Evolutionary conservation across 2,888 invertebrate genomes (phyloP).

Genomic region (Caenorhabditis macrosperma): DNA sequence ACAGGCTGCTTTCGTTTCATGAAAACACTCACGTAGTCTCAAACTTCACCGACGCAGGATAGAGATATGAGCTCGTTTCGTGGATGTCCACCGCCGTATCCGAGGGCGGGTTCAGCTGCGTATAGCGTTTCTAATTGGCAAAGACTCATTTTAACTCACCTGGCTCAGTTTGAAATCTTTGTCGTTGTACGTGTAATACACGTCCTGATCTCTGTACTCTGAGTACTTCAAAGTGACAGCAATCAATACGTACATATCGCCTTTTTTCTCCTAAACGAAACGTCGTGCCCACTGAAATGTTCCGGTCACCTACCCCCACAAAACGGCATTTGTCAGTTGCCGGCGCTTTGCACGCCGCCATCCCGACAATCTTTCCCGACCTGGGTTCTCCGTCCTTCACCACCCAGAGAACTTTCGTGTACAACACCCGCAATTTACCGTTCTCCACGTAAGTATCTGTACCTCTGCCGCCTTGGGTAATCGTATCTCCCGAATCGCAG

Average conservation of each 20-base stretch:
- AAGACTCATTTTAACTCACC: neutral
- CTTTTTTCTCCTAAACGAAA: neutral
- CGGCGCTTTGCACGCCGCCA: conserved; percentile 17
- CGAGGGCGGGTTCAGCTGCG: neutral
- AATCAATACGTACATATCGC: neutral
- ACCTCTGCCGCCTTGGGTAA: neutral
- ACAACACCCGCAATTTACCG: conserved; percentile 1
- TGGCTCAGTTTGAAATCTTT: conserved; percentile 16
- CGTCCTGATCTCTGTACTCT: conserved; percentile 29
- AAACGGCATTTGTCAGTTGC: neutral
- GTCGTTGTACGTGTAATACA: conserved; percentile 37
- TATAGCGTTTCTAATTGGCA: neutral
- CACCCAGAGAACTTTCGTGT: conserved; percentile 22
- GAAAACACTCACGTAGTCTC: too few species aligned
- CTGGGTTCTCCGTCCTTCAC: neutral
- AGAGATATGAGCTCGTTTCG: too few species aligned
- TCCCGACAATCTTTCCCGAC: conserved; percentile 22
- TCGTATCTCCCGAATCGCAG: conserved; percentile 3
- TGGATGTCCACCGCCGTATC: neutral
- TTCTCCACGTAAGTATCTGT: neutral
- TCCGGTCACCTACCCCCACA: neutral
- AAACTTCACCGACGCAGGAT: too few species aligned
- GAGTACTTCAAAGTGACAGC: conserved; percentile 6
- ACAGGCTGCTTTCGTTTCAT: too few species aligned
- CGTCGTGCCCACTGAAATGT: neutral